These are phyloP conservation scores for Lycaena phlaeas DNA, from an alignment of 2,888 invertebrate genomes.

Conservation along the genomic window DNA sequence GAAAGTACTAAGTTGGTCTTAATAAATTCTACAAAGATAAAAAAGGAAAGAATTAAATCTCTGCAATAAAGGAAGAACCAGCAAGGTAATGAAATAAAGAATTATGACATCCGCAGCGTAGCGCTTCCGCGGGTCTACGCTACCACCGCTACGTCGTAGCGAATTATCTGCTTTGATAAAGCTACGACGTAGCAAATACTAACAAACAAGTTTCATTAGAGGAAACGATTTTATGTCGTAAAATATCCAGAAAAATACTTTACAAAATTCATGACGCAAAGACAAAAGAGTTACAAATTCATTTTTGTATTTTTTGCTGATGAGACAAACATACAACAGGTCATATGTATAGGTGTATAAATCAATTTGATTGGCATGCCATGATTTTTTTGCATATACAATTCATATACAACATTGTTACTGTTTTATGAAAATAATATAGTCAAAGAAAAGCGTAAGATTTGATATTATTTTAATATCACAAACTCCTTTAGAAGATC, in stretches of 20 bases:
- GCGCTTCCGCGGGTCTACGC: slow-evolving; percentile 13
- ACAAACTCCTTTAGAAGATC: no score
- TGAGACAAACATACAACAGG: no score
- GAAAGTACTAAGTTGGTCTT: slow-evolving; percentile 16
- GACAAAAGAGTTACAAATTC: not conserved
- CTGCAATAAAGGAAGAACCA: slow-evolving; percentile 18
- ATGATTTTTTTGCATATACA: no score
- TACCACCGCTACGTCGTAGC: slow-evolving; percentile 8
- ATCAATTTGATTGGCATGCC: no score
- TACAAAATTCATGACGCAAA: no score
- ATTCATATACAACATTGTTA: no score
- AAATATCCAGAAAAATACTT: no score
- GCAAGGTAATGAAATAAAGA: slow-evolving; percentile 22
- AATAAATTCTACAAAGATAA: slow-evolving; percentile 12
- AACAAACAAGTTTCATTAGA: not conserved
- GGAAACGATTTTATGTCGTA: not conserved
- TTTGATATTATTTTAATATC: no score
- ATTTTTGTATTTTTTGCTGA: no score
- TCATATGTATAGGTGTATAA: no score
- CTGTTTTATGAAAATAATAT: no score
- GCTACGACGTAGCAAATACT: not conserved
- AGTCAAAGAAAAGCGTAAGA: no score
- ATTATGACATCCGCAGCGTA: slow-evolving; percentile 21
- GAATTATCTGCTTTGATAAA: not conserved
- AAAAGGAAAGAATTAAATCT: slow-evolving; percentile 11